Base-by-base conservation (phyloP, 2,113 vertebrate species). In the Myanophis thanlyinensis region DNA sequence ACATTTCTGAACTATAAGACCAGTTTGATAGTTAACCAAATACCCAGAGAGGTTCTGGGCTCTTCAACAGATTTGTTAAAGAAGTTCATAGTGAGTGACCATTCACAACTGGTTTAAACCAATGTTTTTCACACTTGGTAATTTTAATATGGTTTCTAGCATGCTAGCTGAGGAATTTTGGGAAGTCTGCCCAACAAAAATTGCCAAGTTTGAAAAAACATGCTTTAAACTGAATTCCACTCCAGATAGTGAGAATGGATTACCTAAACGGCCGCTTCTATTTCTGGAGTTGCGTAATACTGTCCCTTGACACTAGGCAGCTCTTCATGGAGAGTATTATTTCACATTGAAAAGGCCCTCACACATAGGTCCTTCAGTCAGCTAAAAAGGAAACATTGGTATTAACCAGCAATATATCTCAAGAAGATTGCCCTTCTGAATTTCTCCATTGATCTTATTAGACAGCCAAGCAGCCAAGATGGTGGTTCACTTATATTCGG, bases 401-500 rank as follows among this genome's bases (percentile, higher is more conserved):
- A 44, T 53, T 47, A 22, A 23, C 54, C 49, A 67, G 80, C 30
- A 6, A 84, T 80, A 80, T 40, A 40, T 80, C 18, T 80, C 35
- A 4, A 20, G 6, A 2, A 62, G 15, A 3, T 44, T 15, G 25
- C 49, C 20, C 59, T 30, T 15, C 6, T 53, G 23, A 13, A 5
- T 15, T 85, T 27, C 48, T 85, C 3, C 87, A 44, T 4, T 12
- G 52, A 92, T 90, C 20, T 53, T 90, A 44, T 27, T 85, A 96
- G 95, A 47, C 73, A 94, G 56, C 93, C 93, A 54, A 85, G 80
- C 52, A 11, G 20, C 13, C 59, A 95, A n/a, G 67, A 89, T 40
- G 95, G 95, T 4, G 96, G 95, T 25, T 94, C 96, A 87, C 94
- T 97, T 52, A 89, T 95, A 88, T 93, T 97, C 2, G 95, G 95